These are phyloP conservation scores for Spialia ferax DNA, from an alignment of 2,888 invertebrate genomes.

Conservation along the genomic window DNA sequence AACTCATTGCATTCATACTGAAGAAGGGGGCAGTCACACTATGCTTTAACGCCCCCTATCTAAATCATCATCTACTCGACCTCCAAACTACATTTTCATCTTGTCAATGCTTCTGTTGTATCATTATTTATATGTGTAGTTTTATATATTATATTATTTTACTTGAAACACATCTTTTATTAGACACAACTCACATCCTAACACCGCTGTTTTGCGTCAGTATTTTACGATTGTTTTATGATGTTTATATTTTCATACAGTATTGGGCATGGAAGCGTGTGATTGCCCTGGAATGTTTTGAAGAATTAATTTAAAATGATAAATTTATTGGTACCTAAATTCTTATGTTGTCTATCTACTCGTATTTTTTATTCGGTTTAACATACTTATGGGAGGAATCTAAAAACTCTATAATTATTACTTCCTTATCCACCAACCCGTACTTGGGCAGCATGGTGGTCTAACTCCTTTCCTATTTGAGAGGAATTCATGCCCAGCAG, in stretches of 20 bases:
- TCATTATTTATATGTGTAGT: slow-evolving; percentile 37
- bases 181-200: slow-evolving; percentile 39
- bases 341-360: no score
- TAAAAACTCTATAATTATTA: no score
- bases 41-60: background rate
- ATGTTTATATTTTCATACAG: slow-evolving; percentile 32
- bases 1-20: slow-evolving; percentile 24
- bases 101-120: slow-evolving; percentile 15
- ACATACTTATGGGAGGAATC: no score
- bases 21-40: slow-evolving; percentile 37
- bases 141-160: slow-evolving; percentile 40
- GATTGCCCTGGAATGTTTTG: slow-evolving; percentile 43
- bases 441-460: no score
- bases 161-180: slow-evolving; percentile 40
- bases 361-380: no score
- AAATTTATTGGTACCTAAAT: no score
- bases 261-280: slow-evolving; percentile 47
- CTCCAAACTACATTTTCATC: slow-evolving; percentile 17
- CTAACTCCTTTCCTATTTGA: no score
- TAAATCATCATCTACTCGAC: slow-evolving; percentile 13
- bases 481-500: no score
- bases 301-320: background rate
- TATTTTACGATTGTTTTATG: slow-evolving; percentile 38
- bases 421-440: no score
- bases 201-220: slow-evolving; percentile 31